These are phyloP conservation scores for Pseudotriccus pelzelni DNA, from an alignment of 2,797 vertebrate species.

Conservation along the genomic window DNA sequence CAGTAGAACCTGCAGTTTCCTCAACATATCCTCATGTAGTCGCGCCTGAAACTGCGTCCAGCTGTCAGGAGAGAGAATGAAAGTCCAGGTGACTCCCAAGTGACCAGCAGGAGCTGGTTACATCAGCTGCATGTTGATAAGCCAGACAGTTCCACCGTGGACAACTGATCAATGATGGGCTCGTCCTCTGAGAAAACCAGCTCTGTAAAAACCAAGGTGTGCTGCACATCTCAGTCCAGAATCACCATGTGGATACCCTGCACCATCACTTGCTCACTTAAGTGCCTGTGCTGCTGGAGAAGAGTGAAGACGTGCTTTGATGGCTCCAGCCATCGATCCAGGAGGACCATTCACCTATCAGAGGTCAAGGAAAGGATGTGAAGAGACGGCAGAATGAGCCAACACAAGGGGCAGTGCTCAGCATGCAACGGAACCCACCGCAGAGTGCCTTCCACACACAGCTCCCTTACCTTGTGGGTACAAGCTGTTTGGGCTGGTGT, in stretches of 20 bases:
- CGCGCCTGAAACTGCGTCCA: rapidly evolving
- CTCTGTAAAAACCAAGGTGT: neutral
- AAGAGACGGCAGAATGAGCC: neutral
- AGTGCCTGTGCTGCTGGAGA: neutral
- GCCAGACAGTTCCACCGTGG: neutral
- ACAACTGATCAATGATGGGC: neutral
- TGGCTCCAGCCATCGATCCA: neutral
- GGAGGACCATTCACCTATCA: neutral
- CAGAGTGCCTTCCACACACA: conserved; percentile 46
- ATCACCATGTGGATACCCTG: neutral
- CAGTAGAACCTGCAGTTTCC: neutral
- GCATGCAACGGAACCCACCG: neutral
- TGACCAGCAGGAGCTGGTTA: conserved; percentile 2
- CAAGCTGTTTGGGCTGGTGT: conserved; percentile 38
- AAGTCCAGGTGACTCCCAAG: neutral
- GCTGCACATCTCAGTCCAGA: neutral
- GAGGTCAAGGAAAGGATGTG: neutral
- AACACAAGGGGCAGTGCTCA: neutral
- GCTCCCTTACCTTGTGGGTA: neutral
- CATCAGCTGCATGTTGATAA: neutral
- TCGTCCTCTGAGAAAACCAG: neutral
- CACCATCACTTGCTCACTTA: neutral
- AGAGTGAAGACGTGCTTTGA: neutral
- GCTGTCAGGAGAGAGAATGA: neutral
- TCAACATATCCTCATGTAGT: neutral